These are phyloP conservation scores for Rhegmatorhina hoffmannsi DNA, from an alignment of 2,113 vertebrate genomes.

Conservation along the genomic window DNA sequence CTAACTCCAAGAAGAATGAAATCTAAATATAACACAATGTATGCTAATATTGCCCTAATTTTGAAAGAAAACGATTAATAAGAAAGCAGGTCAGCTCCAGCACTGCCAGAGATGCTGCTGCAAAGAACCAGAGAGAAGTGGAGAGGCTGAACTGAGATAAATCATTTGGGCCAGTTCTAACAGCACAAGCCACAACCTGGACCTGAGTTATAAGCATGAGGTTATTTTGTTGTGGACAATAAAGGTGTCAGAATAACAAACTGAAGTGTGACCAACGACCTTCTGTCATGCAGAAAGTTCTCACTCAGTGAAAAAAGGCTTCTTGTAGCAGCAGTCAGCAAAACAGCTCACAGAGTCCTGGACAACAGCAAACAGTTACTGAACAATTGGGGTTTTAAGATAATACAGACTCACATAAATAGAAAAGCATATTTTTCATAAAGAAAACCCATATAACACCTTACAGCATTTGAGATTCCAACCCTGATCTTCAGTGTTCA, in stretches of 20 bases:
- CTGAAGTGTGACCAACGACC: not conserved
- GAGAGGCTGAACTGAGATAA: not conserved
- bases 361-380: not conserved
- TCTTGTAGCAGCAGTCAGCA: not conserved
- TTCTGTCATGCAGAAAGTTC: not conserved
- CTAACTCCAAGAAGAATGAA: not conserved
- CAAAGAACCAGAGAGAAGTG: not conserved
- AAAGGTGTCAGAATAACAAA: not conserved
- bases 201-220: not conserved
- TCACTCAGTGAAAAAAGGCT: not conserved
- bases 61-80: not conserved
- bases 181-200: not conserved
- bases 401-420: not conserved
- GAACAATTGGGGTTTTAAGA: not conserved
- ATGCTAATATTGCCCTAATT: constrained; percentile 49
- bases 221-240: not conserved
- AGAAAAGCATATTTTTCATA: not conserved
- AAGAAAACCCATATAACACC: not conserved
- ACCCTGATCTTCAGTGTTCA: not conserved
- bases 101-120: not conserved
- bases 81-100: constrained; percentile 10
- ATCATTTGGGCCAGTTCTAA: not conserved
- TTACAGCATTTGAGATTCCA: not conserved
- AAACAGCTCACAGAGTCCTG: not conserved
- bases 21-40: not conserved